Percentiles rank a stretch among this genome's conserved stretches.
phyloP scores from a whole-genome alignment of 1,140 invertebrate genomes.

The Branchinecta lindahli region DNA sequence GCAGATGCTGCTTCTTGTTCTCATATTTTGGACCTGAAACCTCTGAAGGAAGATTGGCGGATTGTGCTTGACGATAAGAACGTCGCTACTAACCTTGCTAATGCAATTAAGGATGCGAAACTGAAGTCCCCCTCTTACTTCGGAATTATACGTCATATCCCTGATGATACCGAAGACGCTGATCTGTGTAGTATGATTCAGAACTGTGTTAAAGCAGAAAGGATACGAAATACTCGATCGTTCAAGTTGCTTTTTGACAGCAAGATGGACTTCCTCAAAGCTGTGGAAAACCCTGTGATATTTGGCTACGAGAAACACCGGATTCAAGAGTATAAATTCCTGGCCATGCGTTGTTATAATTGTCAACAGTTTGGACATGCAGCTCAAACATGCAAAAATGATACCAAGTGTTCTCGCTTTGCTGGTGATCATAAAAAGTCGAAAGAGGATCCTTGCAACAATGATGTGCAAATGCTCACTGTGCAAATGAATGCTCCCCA shows the following conservation, averaged over 20 bases:
- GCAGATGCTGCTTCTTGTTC: neutral
- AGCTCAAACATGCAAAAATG: no score
- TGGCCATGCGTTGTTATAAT: neutral
- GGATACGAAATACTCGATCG: constrained; percentile 2
- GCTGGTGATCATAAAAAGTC: no score
- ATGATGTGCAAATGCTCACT: no score
- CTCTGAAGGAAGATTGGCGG: neutral
- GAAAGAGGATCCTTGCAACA: no score
- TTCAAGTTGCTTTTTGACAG: constrained; percentile 3
- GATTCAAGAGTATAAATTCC: constrained; percentile 1
- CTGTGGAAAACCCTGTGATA: constrained; percentile 2
- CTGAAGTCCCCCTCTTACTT: neutral
- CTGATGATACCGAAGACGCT: neutral
- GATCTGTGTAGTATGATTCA: neutral
- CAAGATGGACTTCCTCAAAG: constrained; percentile 1
- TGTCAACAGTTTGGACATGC: no score
- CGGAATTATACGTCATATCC: constrained; percentile 3
- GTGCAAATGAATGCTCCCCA: no score
- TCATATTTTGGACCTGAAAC: constrained; percentile 1
- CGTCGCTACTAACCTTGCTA: neutral
- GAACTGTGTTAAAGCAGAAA: constrained; percentile 3
- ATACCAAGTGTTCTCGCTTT: no score
- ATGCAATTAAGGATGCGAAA: neutral
- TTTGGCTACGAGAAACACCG: neutral
- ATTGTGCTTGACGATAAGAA: constrained; percentile 9